Evolutionary conservation across 2,113 vertebrate genomes (phyloP).

Genomic region (Eolophus roseicapilla): DNA sequence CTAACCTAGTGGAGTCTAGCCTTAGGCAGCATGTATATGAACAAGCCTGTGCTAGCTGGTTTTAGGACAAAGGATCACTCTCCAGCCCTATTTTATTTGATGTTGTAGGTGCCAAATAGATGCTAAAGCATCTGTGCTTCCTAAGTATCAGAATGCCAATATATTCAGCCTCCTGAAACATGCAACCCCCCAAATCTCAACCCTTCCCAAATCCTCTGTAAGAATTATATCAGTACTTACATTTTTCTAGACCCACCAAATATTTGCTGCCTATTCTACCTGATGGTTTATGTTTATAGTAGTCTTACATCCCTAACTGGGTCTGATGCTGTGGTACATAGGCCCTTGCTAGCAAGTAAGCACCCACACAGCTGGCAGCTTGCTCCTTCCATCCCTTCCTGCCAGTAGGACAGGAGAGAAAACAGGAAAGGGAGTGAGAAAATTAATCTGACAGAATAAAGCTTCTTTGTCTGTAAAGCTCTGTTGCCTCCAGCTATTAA

Average conservation of each 20-base stretch:
- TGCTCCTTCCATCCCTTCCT: neutral
- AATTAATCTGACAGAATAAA: neutral
- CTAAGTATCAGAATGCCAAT: neutral
- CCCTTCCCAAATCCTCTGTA: neutral
- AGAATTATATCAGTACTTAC: neutral
- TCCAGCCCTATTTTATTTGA: neutral
- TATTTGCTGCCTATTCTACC: neutral
- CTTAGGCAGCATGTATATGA: neutral
- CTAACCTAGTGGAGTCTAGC: neutral
- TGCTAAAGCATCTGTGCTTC: neutral
- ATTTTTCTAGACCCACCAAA: neutral
- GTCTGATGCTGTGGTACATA: neutral
- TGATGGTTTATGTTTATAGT: rapidly evolving
- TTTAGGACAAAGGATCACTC: neutral
- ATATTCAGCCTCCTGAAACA: neutral
- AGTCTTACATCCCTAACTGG: neutral
- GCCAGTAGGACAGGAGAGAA: neutral
- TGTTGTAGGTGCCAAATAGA: neutral
- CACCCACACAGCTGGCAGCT: neutral
- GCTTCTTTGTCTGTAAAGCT: neutral
- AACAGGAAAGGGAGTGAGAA: neutral
- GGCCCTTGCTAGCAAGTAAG: neutral
- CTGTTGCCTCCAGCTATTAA: neutral
- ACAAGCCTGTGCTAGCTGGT: neutral
- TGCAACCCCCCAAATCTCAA: neutral